Conservation (phyloP, 1,140 invertebrate species). For the Sitobion miscanthi region DNA sequence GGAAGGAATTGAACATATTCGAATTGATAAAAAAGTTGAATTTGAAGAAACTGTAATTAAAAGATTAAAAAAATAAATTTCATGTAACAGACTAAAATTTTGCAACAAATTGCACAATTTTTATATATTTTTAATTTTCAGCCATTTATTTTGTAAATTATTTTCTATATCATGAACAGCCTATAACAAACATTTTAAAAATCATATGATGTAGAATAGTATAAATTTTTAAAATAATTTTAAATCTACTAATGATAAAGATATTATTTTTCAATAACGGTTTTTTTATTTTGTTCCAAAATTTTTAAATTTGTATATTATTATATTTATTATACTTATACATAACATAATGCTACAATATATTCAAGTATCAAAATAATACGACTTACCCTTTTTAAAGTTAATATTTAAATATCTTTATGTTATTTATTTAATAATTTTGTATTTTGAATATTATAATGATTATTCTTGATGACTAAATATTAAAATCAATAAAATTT, state of each 20-base stretch:
- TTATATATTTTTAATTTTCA: background rate
- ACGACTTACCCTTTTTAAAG: background rate
- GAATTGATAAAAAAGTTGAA: conserved; percentile 41
- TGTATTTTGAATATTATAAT: background rate
- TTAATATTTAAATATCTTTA: background rate
- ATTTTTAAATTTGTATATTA: background rate
- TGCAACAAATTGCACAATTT: background rate
- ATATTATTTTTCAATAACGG: background rate
- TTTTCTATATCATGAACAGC: background rate
- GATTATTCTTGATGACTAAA: background rate
- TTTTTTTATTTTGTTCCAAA: too few species aligned
- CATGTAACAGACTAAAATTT: conserved; percentile 31
- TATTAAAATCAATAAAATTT: background rate
- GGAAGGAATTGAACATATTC: conserved; percentile 45
- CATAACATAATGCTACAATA: background rate
- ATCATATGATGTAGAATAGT: background rate
- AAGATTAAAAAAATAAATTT: conserved; percentile 29
- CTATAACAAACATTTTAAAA: background rate
- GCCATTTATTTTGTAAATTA: background rate
- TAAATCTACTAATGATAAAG: background rate
- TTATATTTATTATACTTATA: background rate
- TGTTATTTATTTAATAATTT: background rate
- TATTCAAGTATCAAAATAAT: background rate
- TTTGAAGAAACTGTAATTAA: conserved; percentile 50
- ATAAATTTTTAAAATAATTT: background rate